Percentiles rank a stretch among this genome's conserved stretches.
These are phyloP conservation scores for Zaprionus taronus DNA, from an alignment of 1,140 invertebrate species.

Conservation along the genomic window DNA sequence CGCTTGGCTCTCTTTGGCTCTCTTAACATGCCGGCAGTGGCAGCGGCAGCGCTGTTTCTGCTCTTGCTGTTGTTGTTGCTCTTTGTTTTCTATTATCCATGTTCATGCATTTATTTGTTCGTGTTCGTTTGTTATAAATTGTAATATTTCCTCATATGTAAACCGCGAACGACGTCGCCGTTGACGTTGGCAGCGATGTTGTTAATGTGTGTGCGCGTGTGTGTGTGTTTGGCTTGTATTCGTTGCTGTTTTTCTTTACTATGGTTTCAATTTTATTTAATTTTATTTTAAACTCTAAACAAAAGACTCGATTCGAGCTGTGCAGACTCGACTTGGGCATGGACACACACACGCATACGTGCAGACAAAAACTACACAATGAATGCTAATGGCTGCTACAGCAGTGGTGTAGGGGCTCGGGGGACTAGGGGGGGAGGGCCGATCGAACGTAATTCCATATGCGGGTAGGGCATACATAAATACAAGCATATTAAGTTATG, in stretches of 20 bases:
- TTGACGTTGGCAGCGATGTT: constrained; percentile 1
- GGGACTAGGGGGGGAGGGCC: constrained; percentile 3
- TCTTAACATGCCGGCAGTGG: constrained; percentile 28
- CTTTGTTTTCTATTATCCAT: constrained; percentile 45
- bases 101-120: constrained; percentile 47
- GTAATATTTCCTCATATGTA: constrained; percentile 65
- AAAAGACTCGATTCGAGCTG: constrained; percentile 56
- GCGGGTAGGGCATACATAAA: constrained; percentile 57
- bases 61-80: constrained; percentile 15
- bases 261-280: constrained; percentile 79
- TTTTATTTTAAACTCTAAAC: constrained; percentile 79
- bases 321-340: constrained; percentile 63
- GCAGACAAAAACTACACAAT: constrained; percentile 25
- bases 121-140: constrained; percentile 66
- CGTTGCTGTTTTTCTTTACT: constrained; percentile 63
- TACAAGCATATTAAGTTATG: constrained; percentile 29
- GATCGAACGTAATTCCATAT: constrained; percentile 59
- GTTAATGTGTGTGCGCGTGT: constrained; percentile 29
- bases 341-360: constrained; percentile 25
- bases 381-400: constrained; percentile 31
- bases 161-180: constrained; percentile 13
- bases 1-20: constrained; percentile 41
- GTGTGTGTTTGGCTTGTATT: constrained; percentile 29
- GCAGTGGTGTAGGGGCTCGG: not conserved
- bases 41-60: not conserved